phyloP scores from a whole-genome alignment of 1,140 invertebrate genomes.

The Heliconius hewitsoni region DNA sequence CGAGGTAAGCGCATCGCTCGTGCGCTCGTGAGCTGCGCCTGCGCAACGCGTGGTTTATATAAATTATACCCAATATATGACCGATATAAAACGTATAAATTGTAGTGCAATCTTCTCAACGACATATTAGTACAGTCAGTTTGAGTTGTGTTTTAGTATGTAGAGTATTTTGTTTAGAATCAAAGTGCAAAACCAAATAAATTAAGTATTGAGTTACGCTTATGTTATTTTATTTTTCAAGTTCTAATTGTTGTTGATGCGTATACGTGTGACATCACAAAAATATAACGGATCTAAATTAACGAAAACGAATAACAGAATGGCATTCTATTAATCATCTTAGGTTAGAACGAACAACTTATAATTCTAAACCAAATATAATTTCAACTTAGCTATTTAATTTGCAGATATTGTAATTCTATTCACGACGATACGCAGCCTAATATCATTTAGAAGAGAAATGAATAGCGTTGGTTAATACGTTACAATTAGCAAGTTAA shows the following conservation, averaged over 20 bases:
- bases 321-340: no score
- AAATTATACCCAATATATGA: constrained; percentile 58
- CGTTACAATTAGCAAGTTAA: constrained; percentile 16
- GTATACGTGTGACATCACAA: no score
- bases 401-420: background rate
- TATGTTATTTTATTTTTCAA: no score
- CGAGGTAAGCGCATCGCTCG: constrained; percentile 46
- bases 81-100: constrained; percentile 61
- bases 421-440: background rate
- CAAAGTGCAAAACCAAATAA: no score
- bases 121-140: constrained; percentile 32
- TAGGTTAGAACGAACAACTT: no score
- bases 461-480: constrained; percentile 19
- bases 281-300: no score
- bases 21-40: constrained; percentile 59
- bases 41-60: constrained; percentile 64
- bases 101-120: constrained; percentile 41
- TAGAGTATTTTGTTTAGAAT: background rate
- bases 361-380: no score
- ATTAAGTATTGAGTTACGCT: no score
- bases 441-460: constrained; percentile 12
- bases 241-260: no score
- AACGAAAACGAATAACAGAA: no score
- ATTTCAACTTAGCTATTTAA: no score
- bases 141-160: background rate